A percentile compares a stretch with the other conserved stretches of the same genome.
Evolutionary conservation across 2,113 vertebrate genomes (phyloP).

Genomic region (Festucalex cinctus): DNA sequence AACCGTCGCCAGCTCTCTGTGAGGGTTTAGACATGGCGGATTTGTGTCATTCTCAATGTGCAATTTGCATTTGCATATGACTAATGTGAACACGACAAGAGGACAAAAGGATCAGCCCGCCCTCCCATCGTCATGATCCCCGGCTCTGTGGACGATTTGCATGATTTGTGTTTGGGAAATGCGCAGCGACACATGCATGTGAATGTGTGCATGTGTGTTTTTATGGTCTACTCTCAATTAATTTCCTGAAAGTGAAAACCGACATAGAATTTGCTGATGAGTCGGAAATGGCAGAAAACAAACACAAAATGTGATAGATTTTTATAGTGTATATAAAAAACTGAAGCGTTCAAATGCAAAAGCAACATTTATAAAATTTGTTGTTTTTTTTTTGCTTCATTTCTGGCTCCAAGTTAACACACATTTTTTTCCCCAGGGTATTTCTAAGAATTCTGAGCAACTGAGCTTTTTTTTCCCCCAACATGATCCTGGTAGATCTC

Average conservation of each 20-base stretch:
- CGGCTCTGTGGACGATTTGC: slow-evolving; percentile 29
- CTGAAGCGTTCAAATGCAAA: not conserved
- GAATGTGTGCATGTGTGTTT: no score
- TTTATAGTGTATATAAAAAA: not conserved
- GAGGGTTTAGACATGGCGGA: slow-evolving; percentile 66
- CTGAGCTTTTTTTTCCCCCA: no score
- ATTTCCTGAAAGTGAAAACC: no score
- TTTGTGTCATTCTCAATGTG: slow-evolving; percentile 66
- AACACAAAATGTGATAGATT: not conserved
- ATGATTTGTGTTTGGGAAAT: slow-evolving; percentile 2
- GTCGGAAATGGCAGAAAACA: not conserved
- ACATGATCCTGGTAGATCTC: no score
- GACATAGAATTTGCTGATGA: not conserved
- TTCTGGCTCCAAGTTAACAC: no score
- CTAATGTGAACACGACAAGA: slow-evolving; percentile 61
- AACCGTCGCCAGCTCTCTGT: slow-evolving; percentile 51
- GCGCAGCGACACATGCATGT: no score
- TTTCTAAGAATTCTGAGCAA: no score
- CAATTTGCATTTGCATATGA: slow-evolving; percentile 69
- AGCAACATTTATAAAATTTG: not conserved
- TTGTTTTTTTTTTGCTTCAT: no score
- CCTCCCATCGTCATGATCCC: slow-evolving; percentile 49
- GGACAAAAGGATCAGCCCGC: slow-evolving; percentile 62
- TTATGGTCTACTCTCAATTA: no score
- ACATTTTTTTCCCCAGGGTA: no score